These are phyloP conservation scores for Hanleya hanleyi DNA, from an alignment of 2,888 invertebrate species.

Conservation along the genomic window DNA sequence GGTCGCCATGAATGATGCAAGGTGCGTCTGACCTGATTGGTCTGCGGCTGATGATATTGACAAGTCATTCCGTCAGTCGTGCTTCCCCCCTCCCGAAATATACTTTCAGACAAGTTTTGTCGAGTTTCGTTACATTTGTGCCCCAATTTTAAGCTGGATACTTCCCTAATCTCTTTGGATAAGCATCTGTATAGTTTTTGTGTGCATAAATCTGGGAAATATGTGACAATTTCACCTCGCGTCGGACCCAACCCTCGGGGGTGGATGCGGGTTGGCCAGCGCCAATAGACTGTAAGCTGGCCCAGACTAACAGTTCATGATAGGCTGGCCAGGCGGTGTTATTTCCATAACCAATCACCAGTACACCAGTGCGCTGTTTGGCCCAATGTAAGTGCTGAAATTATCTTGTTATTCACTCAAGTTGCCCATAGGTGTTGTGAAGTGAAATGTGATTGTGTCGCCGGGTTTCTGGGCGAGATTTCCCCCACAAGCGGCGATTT, in stretches of 20 bases:
- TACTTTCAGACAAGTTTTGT: background rate
- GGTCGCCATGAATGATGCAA: too few relatives aligned
- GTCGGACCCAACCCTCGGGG: too few relatives aligned
- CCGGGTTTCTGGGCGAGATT: too few relatives aligned
- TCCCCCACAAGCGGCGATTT: too few relatives aligned
- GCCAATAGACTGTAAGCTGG: constrained; percentile 59
- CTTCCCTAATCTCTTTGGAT: too few relatives aligned
- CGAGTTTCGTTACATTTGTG: too few relatives aligned
- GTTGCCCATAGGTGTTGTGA: background rate
- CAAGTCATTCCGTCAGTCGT: background rate
- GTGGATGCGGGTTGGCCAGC: too few relatives aligned
- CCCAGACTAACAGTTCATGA: constrained; percentile 59
- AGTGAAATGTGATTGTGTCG: background rate
- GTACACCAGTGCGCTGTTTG: constrained; percentile 76
- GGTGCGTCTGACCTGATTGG: constrained; percentile 4
- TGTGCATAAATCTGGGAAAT: too few relatives aligned
- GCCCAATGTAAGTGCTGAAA: constrained; percentile 85
- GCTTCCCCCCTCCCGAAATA: background rate
- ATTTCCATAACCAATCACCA: constrained; percentile 84
- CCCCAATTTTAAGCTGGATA: too few relatives aligned
- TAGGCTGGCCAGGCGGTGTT: constrained; percentile 90
- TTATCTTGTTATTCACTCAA: constrained; percentile 75
- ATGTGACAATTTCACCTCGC: too few relatives aligned
- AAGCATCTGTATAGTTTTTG: too few relatives aligned
- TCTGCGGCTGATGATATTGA: background rate